A percentile compares a stretch with the other conserved stretches of the same genome.
Conservation (phyloP, 1,140 invertebrate genomes). For the Diprion similis region DNA sequence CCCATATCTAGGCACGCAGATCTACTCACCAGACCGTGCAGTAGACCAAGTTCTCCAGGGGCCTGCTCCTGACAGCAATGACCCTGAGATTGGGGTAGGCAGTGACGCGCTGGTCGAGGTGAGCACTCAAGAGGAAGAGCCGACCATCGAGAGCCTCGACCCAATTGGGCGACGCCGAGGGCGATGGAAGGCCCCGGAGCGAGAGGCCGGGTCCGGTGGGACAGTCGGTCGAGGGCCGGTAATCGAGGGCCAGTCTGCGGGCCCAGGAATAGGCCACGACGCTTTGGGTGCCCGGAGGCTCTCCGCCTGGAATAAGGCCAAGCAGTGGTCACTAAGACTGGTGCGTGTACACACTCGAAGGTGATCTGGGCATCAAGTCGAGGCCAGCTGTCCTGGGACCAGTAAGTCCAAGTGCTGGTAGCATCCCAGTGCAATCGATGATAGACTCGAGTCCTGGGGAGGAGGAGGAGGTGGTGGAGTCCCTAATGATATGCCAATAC, state of each 20-base stretch:
- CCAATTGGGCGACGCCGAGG: slow-evolving; percentile 34
- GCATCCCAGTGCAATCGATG: no score
- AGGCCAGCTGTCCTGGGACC: no score
- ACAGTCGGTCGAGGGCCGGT: slow-evolving; percentile 51
- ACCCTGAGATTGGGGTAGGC: slow-evolving; percentile 54
- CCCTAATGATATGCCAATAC: slow-evolving; percentile 5
- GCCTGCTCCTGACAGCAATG: slow-evolving; percentile 56
- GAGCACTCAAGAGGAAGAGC: slow-evolving; percentile 54
- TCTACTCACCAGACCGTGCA: slow-evolving; percentile 53
- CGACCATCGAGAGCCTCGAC: slow-evolving; percentile 53
- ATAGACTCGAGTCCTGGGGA: no score
- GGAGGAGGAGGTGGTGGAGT: no score
- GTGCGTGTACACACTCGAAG: no score
- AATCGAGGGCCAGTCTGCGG: slow-evolving; percentile 58
- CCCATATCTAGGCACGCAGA: not conserved
- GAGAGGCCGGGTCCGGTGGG: slow-evolving; percentile 37
- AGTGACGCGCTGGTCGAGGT: slow-evolving; percentile 52
- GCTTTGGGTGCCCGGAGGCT: slow-evolving; percentile 50
- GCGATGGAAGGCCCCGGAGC: not conserved
- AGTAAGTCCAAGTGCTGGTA: no score
- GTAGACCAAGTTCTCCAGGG: slow-evolving; percentile 48
- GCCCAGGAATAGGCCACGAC: slow-evolving; percentile 58
- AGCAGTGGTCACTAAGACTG: no score
- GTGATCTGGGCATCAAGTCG: no score
- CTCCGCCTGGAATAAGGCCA: slow-evolving; percentile 35